phyloP scores from a whole-genome alignment of 1,140 invertebrate genomes.

The Samia ricini region DNA sequence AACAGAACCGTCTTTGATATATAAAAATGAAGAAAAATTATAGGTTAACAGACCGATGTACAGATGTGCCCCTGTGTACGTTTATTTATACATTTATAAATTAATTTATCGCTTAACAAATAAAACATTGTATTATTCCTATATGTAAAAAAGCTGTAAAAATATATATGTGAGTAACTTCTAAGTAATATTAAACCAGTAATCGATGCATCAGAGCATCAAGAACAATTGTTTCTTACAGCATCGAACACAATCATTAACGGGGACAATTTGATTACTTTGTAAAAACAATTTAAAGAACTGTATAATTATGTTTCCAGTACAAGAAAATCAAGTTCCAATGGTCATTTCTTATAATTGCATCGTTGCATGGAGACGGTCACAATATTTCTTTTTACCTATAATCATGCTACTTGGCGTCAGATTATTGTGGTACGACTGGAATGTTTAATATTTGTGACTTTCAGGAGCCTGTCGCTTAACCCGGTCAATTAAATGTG shows the following conservation, averaged over 20 bases:
- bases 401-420: not conserved
- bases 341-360: conserved; percentile 1
- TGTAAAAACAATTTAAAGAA: not conserved
- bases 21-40: too few relatives aligned
- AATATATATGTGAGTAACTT: not conserved
- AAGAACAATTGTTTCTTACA: not conserved
- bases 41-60: too few relatives aligned
- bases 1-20: too few relatives aligned
- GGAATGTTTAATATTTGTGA: not conserved
- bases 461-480: not conserved
- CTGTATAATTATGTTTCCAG: not conserved
- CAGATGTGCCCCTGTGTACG: too few relatives aligned
- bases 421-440: not conserved
- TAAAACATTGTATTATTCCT: not conserved
- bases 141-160: not conserved
- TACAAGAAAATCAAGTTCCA: not conserved
- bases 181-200: not conserved
- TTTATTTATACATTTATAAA: too few relatives aligned
- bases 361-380: not conserved
- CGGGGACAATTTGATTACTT: conserved; percentile 1
- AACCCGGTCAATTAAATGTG: not conserved
- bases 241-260: not conserved
- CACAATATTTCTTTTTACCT: not conserved
- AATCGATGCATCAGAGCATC: not conserved
- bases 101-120: not conserved